phyloP scores from a whole-genome alignment of 2,113 vertebrate genomes.

The Pseudopipra pipra region DNA sequence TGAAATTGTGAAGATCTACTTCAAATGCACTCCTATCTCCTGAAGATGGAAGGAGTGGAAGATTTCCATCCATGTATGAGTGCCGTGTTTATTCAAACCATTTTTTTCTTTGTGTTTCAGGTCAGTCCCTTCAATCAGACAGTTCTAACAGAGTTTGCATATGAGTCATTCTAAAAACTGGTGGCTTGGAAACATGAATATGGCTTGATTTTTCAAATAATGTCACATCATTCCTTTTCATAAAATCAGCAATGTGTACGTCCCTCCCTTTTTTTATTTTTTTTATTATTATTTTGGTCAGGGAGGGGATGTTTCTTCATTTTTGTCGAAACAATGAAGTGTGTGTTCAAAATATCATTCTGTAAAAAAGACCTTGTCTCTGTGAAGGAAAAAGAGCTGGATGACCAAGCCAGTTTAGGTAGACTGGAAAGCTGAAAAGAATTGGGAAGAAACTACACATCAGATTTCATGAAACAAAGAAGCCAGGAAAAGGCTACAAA shows the following conservation, averaged over 20 bases:
- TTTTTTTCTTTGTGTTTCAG: background rate
- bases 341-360: background rate
- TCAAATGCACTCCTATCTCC: background rate
- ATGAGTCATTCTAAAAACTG: background rate
- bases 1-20: background rate
- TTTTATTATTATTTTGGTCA: background rate
- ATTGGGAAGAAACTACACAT: background rate
- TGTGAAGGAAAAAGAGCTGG: background rate
- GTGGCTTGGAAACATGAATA: background rate
- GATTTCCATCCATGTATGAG: background rate
- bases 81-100: background rate
- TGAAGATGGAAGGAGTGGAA: background rate
- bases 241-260: background rate
- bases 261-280: background rate
- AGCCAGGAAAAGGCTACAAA: background rate
- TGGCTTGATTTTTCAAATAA: background rate
- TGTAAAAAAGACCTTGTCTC: background rate
- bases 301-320: background rate
- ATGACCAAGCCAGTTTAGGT: background rate
- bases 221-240: background rate
- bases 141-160: background rate
- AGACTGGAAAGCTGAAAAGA: background rate
- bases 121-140: background rate
- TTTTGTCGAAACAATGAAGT: background rate
- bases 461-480: background rate